Evolutionary conservation across 2,888 invertebrate genomes (phyloP).

Genomic region (Thumatha senex): DNA sequence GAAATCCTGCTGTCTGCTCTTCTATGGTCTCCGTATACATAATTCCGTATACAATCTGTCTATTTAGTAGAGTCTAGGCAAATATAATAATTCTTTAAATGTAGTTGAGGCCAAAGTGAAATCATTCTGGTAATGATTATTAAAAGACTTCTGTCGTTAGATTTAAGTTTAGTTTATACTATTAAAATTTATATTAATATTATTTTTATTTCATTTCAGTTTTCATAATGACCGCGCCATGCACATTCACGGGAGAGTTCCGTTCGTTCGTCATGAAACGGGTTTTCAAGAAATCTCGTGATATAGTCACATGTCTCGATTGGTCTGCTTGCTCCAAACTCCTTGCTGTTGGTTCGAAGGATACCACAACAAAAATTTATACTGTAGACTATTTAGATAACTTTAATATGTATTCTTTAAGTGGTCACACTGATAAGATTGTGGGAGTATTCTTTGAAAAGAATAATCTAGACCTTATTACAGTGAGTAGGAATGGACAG

Average conservation of each 20-base stretch:
- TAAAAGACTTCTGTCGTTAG: no score
- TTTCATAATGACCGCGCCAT: slow-evolving; percentile 94
- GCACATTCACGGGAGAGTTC: slow-evolving; percentile 90
- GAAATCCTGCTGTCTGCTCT: no score
- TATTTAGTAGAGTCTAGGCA: no score
- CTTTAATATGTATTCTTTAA: slow-evolving; percentile 89
- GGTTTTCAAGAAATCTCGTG: slow-evolving; percentile 91
- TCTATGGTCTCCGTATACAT: no score
- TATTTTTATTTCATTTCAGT: slow-evolving; percentile 76
- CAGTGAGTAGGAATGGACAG: slow-evolving; percentile 93
- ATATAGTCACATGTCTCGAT: slow-evolving; percentile 93
- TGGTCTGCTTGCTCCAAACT: slow-evolving; percentile 97
- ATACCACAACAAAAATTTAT: slow-evolving; percentile 93
- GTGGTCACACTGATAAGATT: slow-evolving; percentile 93
- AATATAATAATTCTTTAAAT: no score
- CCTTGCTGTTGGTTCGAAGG: slow-evolving; percentile 95
- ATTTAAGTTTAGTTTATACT: no score
- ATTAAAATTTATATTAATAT: no score
- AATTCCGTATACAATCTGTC: no score
- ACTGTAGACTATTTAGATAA: slow-evolving; percentile 89
- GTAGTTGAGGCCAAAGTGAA: no score
- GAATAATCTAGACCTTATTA: slow-evolving; percentile 92
- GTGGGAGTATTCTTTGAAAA: slow-evolving; percentile 95
- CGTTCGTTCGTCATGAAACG: slow-evolving; percentile 94
- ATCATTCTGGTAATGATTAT: no score